Evolutionary conservation across 1,140 invertebrate genomes (phyloP).

Genomic region (Tetranychus urticae): DNA sequence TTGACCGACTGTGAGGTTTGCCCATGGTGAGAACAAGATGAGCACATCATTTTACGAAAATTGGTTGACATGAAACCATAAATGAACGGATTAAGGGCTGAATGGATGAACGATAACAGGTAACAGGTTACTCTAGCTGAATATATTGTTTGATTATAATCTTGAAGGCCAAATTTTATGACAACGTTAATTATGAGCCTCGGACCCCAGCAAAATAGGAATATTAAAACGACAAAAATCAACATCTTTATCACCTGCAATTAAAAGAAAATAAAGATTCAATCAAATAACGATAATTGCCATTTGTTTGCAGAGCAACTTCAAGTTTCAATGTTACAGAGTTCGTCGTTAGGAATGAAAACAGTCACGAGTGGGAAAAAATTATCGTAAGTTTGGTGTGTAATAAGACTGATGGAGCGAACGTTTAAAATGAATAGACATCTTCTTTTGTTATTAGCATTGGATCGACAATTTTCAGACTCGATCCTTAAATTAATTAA

Average conservation of each 20-base stretch:
- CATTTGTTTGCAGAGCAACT: too few relatives aligned
- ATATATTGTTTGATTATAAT: conserved; percentile 12
- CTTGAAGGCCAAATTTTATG: conserved; percentile 15
- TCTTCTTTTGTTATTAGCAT: too few relatives aligned
- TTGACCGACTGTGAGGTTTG: background rate
- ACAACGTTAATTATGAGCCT: conserved; percentile 21
- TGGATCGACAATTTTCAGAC: too few relatives aligned
- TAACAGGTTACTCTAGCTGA: conserved; percentile 12
- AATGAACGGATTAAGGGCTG: conserved; percentile 28
- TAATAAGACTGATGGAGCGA: too few relatives aligned
- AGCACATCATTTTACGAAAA: conserved; percentile 23
- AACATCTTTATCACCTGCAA: conserved; percentile 28
- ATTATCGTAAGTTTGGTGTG: too few relatives aligned
- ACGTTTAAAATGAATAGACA: too few relatives aligned
- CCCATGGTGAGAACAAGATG: conserved; percentile 6
- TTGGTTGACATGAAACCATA: conserved; percentile 31
- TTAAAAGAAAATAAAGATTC: background rate
- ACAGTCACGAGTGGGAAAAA: too few relatives aligned
- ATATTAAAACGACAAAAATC: conserved; percentile 25
- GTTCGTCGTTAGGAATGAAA: too few relatives aligned
- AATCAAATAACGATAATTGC: too few relatives aligned
- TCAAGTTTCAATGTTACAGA: too few relatives aligned
- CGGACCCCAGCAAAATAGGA: conserved; percentile 28
- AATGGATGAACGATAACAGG: conserved; percentile 18
- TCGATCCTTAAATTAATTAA: too few relatives aligned